phyloP scores from a whole-genome alignment of 2,888 invertebrate genomes.

The Deilephila porcellus region DNA sequence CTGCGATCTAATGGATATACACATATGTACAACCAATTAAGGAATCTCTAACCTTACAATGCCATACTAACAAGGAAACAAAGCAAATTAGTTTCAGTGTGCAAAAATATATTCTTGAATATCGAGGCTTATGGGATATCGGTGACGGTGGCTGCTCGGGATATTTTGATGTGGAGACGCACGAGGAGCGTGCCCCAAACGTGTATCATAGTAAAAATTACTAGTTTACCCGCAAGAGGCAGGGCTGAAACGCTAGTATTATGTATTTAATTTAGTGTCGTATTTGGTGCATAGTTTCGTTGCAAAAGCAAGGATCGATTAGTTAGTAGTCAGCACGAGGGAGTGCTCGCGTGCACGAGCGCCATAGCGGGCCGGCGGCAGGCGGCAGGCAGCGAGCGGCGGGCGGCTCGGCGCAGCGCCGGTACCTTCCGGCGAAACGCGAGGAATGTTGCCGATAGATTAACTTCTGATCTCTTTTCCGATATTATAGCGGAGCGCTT shows the following conservation, averaged over 20 bases:
- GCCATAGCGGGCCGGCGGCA: conserved; percentile 66
- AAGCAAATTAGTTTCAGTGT: no score
- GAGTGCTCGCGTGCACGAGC: conserved; percentile 72
- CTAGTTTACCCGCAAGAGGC: background rate
- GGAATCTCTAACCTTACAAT: no score
- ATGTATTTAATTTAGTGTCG: background rate
- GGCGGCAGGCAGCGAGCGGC: conserved; percentile 55
- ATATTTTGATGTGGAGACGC: no score
- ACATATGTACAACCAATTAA: no score
- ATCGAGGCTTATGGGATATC: no score
- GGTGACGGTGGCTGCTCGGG: no score
- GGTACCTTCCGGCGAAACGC: conserved; percentile 83
- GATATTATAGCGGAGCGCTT: conserved; percentile 81
- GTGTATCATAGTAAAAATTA: background rate
- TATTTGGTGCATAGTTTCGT: conserved; percentile 60
- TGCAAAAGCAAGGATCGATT: conserved; percentile 76
- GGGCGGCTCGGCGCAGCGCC: conserved; percentile 64
- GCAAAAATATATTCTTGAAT: no score
- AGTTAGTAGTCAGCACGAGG: conserved; percentile 58
- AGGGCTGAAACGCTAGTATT: background rate
- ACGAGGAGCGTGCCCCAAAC: background rate
- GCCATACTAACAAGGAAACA: no score
- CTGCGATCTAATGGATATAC: no score
- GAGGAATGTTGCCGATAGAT: conserved; percentile 84
- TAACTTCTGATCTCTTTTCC: conserved; percentile 85